Conservation (phyloP, 2,888 invertebrate genomes). For the Erannis defoliaria region DNA sequence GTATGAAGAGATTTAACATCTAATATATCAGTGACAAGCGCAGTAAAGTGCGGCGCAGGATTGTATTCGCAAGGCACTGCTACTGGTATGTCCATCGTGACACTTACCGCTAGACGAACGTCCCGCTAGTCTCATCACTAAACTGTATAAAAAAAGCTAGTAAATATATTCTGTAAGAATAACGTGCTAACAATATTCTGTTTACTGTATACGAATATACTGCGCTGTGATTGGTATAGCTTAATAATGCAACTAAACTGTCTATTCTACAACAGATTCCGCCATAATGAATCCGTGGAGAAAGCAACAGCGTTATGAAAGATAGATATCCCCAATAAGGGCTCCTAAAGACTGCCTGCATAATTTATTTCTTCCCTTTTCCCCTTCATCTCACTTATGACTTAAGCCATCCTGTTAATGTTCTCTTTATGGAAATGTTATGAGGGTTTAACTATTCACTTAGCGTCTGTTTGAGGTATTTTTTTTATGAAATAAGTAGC, state of each 20-base stretch:
- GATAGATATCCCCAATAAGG: conserved; percentile 38
- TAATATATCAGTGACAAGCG: too few species aligned
- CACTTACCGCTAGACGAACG: too few species aligned
- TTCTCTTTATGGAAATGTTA: conserved; percentile 84
- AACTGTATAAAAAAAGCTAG: too few species aligned
- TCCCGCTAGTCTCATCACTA: too few species aligned
- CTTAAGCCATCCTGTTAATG: conserved; percentile 73
- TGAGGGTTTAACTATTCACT: conserved; percentile 85
- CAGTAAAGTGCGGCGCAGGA: too few species aligned
- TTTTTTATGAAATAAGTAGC: conserved; percentile 71
- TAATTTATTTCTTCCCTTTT: conserved; percentile 28
- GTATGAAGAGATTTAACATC: too few species aligned
- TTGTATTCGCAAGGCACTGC: too few species aligned
- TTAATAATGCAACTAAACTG: conserved; percentile 5
- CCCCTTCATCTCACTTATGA: conserved; percentile 52
- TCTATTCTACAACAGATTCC: background rate
- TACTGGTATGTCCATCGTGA: too few species aligned
- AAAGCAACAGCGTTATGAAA: conserved; percentile 36
- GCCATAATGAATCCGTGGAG: conserved; percentile 27
- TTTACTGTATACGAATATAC: background rate
- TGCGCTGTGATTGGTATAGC: background rate
- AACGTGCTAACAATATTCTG: too few species aligned
- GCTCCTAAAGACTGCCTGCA: conserved; percentile 33
- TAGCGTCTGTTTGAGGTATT: conserved; percentile 71
- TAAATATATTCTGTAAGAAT: too few species aligned